Evolutionary conservation across 2,888 invertebrate genomes (phyloP).

Genomic region (Tetragonula carbonaria): DNA sequence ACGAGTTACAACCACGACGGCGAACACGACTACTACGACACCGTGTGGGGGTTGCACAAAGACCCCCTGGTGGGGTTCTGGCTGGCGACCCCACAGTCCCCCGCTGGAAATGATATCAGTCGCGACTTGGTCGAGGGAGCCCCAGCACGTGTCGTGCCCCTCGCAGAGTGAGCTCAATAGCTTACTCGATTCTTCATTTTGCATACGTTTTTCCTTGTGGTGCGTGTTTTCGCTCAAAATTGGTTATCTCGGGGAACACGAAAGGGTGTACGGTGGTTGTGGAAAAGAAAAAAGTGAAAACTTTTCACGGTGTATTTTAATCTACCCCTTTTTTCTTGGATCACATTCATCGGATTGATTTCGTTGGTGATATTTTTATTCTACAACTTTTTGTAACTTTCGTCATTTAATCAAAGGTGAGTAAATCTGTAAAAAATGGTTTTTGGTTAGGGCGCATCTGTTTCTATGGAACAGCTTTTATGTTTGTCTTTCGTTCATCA

Average conservation of each 20-base stretch:
- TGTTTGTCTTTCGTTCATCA: not conserved
- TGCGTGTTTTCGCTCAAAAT: not conserved
- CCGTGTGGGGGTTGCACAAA: conserved; percentile 76
- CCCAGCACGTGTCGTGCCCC: conserved; percentile 71
- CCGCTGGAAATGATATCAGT: conserved; percentile 82
- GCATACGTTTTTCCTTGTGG: not conserved
- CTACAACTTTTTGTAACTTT: not conserved
- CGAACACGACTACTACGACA: conserved; percentile 69
- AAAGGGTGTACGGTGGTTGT: conserved; percentile 34
- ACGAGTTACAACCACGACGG: conserved; percentile 62
- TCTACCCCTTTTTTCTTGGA: conserved; percentile 12
- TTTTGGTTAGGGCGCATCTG: conserved; percentile 5
- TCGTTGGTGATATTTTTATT: conserved; percentile 8
- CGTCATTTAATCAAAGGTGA: conserved; percentile 36
- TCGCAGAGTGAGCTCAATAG: conserved; percentile 55
- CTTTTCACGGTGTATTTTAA: conserved; percentile 22
- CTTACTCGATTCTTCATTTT: conserved; percentile 39
- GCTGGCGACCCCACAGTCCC: conserved; percentile 78
- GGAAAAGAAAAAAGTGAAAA: conserved; percentile 11
- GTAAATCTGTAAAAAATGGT: conserved; percentile 16
- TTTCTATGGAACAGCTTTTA: not conserved
- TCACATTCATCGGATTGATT: conserved; percentile 3
- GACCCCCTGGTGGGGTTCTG: conserved; percentile 82
- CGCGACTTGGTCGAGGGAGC: conserved; percentile 82
- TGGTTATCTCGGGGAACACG: conserved; percentile 13